phyloP scores from a whole-genome alignment of 2,113 vertebrate species.

The Caracal caracal region DNA sequence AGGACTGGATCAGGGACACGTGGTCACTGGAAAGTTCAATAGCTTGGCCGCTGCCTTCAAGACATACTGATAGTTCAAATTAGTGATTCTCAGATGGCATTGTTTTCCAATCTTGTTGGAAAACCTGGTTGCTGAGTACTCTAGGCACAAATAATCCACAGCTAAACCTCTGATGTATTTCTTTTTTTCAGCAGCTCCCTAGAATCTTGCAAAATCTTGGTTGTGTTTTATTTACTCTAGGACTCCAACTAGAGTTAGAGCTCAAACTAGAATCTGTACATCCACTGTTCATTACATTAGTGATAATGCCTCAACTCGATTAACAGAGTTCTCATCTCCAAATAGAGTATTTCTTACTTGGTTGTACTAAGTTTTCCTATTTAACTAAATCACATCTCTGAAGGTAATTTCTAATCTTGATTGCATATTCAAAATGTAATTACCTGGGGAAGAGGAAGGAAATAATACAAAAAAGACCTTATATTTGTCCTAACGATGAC shows the following conservation, averaged over 20 bases:
- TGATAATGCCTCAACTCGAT: not conserved
- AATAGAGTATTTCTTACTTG: not conserved
- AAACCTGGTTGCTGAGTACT: not conserved
- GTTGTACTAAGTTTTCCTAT: not conserved
- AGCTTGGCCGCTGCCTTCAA: not conserved
- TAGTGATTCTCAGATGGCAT: not conserved
- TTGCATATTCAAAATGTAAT: slow-evolving; percentile 24
- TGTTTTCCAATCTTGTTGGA: not conserved
- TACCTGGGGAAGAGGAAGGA: not conserved
- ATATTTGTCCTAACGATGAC: not conserved
- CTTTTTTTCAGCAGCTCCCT: not conserved
- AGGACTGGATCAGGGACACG: not conserved
- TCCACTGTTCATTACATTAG: not conserved
- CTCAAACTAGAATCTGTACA: not conserved
- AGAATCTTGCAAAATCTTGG: not conserved
- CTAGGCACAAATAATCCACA: not conserved
- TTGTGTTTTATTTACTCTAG: not conserved
- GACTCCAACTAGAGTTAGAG: not conserved
- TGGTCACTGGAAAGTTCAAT: not conserved
- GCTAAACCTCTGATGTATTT: not conserved
- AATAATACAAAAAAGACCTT: not conserved
- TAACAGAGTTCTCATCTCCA: not conserved
- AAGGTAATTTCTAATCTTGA: not conserved
- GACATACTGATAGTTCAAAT: not conserved
- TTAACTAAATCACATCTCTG: not conserved